Conservation (phyloP, 2,888 invertebrate species). For the Acholoe squamosa region DNA sequence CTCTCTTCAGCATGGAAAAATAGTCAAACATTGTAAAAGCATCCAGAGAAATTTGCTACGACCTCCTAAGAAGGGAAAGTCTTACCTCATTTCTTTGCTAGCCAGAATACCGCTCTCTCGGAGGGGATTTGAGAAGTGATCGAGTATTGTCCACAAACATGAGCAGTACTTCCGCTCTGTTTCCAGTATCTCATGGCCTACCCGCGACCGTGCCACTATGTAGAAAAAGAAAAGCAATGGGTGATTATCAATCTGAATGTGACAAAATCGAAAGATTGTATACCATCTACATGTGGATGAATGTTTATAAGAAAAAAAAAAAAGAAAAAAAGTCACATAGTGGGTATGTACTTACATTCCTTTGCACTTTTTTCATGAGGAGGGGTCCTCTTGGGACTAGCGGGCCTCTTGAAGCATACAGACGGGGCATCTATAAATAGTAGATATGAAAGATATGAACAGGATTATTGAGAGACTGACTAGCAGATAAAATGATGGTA, state of each 20-base stretch:
- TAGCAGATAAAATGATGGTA: too few relatives aligned
- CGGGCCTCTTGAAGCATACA: constrained; percentile 22
- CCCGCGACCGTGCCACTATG: constrained; percentile 71
- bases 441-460: too few relatives aligned
- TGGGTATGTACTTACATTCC: constrained; percentile 64
- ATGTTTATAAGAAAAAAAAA: too few relatives aligned
- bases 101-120: constrained; percentile 77
- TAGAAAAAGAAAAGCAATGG: background rate
- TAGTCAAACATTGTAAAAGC: too few relatives aligned
- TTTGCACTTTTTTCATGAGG: constrained; percentile 68
- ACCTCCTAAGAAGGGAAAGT: background rate
- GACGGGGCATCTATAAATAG: constrained; percentile 23
- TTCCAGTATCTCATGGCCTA: constrained; percentile 83
- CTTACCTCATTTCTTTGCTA: constrained; percentile 78
- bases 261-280: too few relatives aligned
- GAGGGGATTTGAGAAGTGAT: constrained; percentile 82
- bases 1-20: too few relatives aligned
- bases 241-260: background rate
- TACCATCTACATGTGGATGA: too few relatives aligned
- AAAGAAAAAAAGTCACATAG: too few relatives aligned
- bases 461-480: too few relatives aligned
- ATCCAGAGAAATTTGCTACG: too few relatives aligned
- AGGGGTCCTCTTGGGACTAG: constrained; percentile 55
- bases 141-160: constrained; percentile 83
- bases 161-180: constrained; percentile 84